Base-by-base conservation (phyloP, 2,797 vertebrate species). In the Rousettus madagascariensis region DNA sequence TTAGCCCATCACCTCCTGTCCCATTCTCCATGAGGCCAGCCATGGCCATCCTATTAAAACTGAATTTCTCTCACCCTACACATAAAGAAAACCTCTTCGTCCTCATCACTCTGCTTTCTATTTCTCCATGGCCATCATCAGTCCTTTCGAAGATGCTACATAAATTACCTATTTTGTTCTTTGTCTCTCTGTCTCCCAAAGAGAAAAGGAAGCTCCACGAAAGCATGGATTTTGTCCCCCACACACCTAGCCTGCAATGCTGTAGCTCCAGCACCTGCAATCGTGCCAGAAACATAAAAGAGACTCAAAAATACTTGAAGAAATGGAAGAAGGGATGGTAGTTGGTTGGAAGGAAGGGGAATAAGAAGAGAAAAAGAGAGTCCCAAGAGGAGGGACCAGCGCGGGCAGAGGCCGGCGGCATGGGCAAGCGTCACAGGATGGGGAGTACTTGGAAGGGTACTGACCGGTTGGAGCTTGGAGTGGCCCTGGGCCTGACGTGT, bases 81-180 rank as follows among this genome's bases (percentile, higher is more conserved):
- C 43, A 5, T 15, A 69, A 55, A 55, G 43, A 36, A 69, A 55
- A 28, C 38, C 11, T n/a, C 33, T 5, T 20, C 24, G 0, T 16
- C 22, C 4, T 13, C 17, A 15, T 9, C 53, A 46, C 24, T 33
- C 63, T 33, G 15, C 57, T 30, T 63, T 59, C 69, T 28, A 4
- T n/a, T 71, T 20, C 57, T 61, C 53, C 16, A 0, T 1, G 6
- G 63, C 17, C 5, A 49, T 8, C 68, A 33, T 33, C 33, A 33
- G 0, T 33, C 38, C 19, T 59, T 63, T 49, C n/a, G 26, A 7
- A n/a, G 3, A 30, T 1, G 24, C 57, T 12, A 0, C 6, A 0
- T 51, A 41, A 69, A 66, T 38, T 8, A 43, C 16, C 66, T 33
- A 2, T 24, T 57, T 12, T 36, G 28, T 28, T 59, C 77, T 19